These are phyloP conservation scores for Noctua fimbriata DNA, from an alignment of 2,888 invertebrate genomes.

Conservation along the genomic window DNA sequence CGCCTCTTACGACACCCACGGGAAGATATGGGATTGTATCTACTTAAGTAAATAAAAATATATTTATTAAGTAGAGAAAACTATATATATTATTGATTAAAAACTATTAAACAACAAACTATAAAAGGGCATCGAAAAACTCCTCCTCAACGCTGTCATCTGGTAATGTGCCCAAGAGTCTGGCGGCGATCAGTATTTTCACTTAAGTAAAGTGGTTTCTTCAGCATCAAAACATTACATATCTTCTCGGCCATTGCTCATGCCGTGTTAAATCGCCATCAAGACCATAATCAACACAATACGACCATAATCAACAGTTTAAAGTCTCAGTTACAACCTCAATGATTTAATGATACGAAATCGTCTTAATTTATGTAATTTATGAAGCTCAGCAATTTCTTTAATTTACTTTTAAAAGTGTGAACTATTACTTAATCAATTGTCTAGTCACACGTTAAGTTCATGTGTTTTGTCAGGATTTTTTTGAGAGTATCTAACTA, in stretches of 20 bases:
- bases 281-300: constrained; percentile 16
- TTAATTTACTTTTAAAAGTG: constrained; percentile 16
- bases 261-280: constrained; percentile 21
- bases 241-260: constrained; percentile 13
- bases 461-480: too few species aligned
- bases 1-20: too few species aligned
- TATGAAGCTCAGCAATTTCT: constrained; percentile 18
- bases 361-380: constrained; percentile 27
- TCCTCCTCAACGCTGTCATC: too few species aligned
- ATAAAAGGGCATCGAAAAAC: too few species aligned
- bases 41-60: too few species aligned
- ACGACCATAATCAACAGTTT: constrained; percentile 24
- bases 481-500: neutral
- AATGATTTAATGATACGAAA: constrained; percentile 44
- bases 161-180: too few species aligned
- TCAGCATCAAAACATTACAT: neutral
- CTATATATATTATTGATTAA: too few species aligned
- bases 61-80: too few species aligned
- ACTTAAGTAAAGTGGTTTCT: too few species aligned
- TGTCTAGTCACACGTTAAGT: neutral
- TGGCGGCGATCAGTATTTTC: too few species aligned
- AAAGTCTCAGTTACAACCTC: constrained; percentile 13
- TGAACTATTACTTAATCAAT: neutral
- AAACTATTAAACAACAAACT: too few species aligned
- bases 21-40: too few species aligned